phyloP scores from a whole-genome alignment of 2,797 vertebrate genomes.

The Enteromius trimaculatus region DNA sequence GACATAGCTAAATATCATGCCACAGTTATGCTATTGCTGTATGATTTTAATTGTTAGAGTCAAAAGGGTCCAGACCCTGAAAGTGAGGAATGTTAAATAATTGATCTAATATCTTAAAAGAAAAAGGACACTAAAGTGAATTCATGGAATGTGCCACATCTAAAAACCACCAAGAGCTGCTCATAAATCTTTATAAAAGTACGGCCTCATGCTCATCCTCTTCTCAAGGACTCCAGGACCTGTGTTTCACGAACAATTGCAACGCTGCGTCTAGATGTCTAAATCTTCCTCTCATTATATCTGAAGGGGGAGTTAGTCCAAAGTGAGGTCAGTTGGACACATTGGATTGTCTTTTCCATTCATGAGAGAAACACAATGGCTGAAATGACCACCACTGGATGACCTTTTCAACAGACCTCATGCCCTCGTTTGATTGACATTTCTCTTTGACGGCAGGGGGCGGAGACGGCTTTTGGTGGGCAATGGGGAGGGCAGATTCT shows the following conservation, averaged over 20 bases:
- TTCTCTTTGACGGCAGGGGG: constrained; percentile 78
- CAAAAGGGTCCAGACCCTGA: not conserved
- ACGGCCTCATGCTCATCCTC: not conserved
- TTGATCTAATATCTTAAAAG: not conserved
- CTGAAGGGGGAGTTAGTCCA: constrained; percentile 42
- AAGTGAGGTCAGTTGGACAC: constrained; percentile 46
- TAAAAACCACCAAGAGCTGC: not conserved
- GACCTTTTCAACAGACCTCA: constrained; percentile 77
- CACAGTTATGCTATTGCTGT: not conserved
- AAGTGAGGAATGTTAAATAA: not conserved
- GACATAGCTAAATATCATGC: not conserved
- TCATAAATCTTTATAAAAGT: not conserved
- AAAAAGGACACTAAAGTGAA: not conserved
- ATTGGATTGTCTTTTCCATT: constrained; percentile 51
- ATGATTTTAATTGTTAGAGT: not conserved
- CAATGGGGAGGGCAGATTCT: constrained; percentile 69
- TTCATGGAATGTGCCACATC: not conserved
- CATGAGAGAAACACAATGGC: constrained; percentile 48
- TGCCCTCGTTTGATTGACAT: constrained; percentile 77
- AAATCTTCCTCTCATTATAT: constrained; percentile 39
- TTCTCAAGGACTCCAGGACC: not conserved
- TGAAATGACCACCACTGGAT: constrained; percentile 71
- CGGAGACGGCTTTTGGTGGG: constrained; percentile 68
- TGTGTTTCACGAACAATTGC: not conserved
- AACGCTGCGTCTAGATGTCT: constrained; percentile 37